Conservation (phyloP, 2,113 vertebrate genomes). For the Arothron firmamentum region DNA sequence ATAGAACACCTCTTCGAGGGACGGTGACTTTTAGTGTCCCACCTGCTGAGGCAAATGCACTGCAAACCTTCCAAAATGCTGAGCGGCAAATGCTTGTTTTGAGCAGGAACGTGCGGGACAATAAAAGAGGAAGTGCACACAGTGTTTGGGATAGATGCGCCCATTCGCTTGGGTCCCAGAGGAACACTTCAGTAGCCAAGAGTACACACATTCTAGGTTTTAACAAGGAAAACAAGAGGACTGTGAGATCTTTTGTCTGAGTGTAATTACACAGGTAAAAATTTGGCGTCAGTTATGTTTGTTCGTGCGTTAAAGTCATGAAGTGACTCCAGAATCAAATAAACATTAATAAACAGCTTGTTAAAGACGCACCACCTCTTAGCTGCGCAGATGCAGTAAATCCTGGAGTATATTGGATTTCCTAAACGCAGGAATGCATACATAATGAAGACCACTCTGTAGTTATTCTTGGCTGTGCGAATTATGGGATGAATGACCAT, state of each 20-base stretch:
- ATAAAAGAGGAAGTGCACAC: slow-evolving; percentile 60
- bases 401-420: slow-evolving; percentile 61
- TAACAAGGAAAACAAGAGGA: slow-evolving; percentile 47
- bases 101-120: slow-evolving; percentile 47
- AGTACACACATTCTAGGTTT: slow-evolving; percentile 34
- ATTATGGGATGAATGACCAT: slow-evolving; percentile 60
- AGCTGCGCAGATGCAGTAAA: slow-evolving; percentile 51
- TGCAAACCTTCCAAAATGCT: slow-evolving; percentile 20
- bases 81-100: slow-evolving; percentile 31
- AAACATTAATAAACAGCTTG: slow-evolving; percentile 12
- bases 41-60: slow-evolving; percentile 19
- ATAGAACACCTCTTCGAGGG: slow-evolving; percentile 22
- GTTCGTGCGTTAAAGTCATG: slow-evolving; percentile 23
- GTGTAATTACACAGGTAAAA: slow-evolving; percentile 40
- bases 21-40: slow-evolving; percentile 19
- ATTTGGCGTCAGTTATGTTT: slow-evolving; percentile 23
- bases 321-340: slow-evolving; percentile 34
- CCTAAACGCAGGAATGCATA: slow-evolving; percentile 65
- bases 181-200: slow-evolving; percentile 51
- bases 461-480: slow-evolving; percentile 64
- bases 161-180: slow-evolving; percentile 55
- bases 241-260: slow-evolving; percentile 27
- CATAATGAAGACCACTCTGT: slow-evolving; percentile 51
- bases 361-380: slow-evolving; percentile 29
- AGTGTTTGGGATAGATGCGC: slow-evolving; percentile 57